Base-by-base conservation (phyloP, 2,888 invertebrate species). In the Drosophila quinaria region DNA sequence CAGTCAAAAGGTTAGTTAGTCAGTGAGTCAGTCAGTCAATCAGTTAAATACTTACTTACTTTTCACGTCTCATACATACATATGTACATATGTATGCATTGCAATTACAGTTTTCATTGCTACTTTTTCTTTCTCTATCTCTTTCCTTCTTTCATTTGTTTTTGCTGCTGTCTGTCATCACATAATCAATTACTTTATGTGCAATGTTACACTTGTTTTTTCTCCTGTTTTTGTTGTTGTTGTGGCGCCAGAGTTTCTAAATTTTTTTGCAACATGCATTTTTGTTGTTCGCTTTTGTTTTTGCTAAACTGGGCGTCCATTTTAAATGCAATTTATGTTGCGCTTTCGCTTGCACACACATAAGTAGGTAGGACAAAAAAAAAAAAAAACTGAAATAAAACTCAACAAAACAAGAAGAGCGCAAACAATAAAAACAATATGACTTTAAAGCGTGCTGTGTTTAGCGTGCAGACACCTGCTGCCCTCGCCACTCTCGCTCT, bases 281-380 rank as follows among this genome's bases (percentile, higher is more conserved):
- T 73, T 42, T 52, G 76, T 22, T 50, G 42, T 25, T 22, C 42
- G 44, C 39, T 33, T 64, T 33, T 60, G 59, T 22, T 15, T 65
- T 52, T 35, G 42, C 15, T 63, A 31, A 51, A 33, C 35, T 71
- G 55, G 74, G 65, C 78, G 74, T 74, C 56, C 69, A 80, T 80
- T 72, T 64, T 68, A 72, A 74, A 71, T 87, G 87, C 80, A 80
- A 77, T 73, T 86, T 70, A 68, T 71, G 74, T 67, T 69, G 70
- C 74, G 81, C 84, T 84, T 84, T 84, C 87, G 47, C 55, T 49
- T n/a, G 41, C 51, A 67, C 22, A 55, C 2, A 55, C 35, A 42
- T 66, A 69, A 70, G 60, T 59, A 54, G 54, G 25, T 49, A 66
- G n/a, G n/a, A n/a, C n/a, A 63, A 67, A 64, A 44, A 58, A 62